Evolutionary conservation across 92 coral and sea anemone genomes (phyloP), one percentile per base, ranked within the genome.

Genomic region (Isaurus tuberculatus): DNA sequence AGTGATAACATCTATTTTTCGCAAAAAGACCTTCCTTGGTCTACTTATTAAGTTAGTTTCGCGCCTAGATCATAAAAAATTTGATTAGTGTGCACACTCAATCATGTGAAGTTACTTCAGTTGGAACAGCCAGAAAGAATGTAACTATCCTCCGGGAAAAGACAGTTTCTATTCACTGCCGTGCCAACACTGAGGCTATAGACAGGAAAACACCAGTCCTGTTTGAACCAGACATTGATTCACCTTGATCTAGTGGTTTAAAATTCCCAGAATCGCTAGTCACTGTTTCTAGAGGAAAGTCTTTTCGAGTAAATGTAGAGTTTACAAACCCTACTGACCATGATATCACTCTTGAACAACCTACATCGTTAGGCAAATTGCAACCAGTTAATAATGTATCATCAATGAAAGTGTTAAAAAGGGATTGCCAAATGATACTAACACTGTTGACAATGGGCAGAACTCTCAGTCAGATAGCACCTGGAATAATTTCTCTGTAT

Each of bases 151-250:
- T 90, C 8, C 49, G 70, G n/a, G n/a, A n/a, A n/a, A n/a, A n/a
- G 74, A 23, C 80, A 84, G 74, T 55, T 5, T 14, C 63, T n/a
- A 78, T 91, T 43, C 11, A 88, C 1, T 91, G 92, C 33, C 94
- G 89, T 57, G 92, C 90, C 30, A 83, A 77, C 77, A 36, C 90
- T 1, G 92, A 92, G 9, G 82, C 75, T 44, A 66, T 81, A 17
- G 79, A 85, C 43, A 58, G 65, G 25, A 70, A 73, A 16, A 70
- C 87, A 36, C 91, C 94, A 3, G 97, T 83, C 55, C 37, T 91
- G 51, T 86, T 93, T 63, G 93, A 91, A 79, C 90, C 86, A 77
- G 92, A 91, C 22, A 72, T 79, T 15, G 83, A 87, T 5, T 75
- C 58, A 22, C 69, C 86, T 10, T 51, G 90, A 74, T 82, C 94